phyloP scores from a whole-genome alignment of 2,888 invertebrate genomes.

The Tipula lateralis region DNA sequence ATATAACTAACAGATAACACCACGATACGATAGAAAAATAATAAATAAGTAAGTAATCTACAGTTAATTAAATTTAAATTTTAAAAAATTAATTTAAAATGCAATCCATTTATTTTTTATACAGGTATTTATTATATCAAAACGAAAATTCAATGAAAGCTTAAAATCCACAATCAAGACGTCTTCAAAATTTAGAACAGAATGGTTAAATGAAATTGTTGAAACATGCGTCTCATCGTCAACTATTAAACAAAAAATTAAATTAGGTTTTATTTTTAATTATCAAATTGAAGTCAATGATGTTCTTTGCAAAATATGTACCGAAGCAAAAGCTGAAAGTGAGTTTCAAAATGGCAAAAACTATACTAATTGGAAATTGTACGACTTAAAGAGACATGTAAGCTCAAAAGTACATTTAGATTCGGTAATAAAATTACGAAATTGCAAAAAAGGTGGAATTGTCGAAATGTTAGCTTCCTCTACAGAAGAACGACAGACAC shows the following conservation, averaged over 20 bases:
- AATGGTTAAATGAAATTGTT: conserved; percentile 30
- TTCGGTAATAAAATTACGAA: conserved; percentile 26
- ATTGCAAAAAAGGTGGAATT: conserved; percentile 27
- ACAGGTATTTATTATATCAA: conserved; percentile 25
- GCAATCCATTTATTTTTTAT: background rate
- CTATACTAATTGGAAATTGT: background rate
- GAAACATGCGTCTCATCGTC: too few relatives aligned
- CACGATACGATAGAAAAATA: background rate
- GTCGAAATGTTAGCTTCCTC: conserved; percentile 26
- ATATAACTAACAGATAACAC: too few relatives aligned
- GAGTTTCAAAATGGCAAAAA: background rate
- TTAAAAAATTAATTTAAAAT: conserved; percentile 26
- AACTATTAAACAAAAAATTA: conserved; percentile 27
- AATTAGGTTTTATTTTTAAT: conserved; percentile 30
- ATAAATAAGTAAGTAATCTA: conserved; percentile 6
- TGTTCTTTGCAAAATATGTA: conserved; percentile 30
- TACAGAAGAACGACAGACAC: conserved; percentile 20
- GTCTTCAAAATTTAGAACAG: conserved; percentile 26
- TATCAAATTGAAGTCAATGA: conserved; percentile 28
- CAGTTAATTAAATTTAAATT: background rate
- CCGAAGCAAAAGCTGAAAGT: conserved; percentile 29
- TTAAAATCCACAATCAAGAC: conserved; percentile 24
- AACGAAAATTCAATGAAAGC: conserved; percentile 25
- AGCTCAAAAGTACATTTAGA: conserved; percentile 28
- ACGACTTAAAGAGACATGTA: conserved; percentile 28